A percentile compares a stretch with the other conserved stretches of the same genome.
Evolutionary conservation across 2,888 invertebrate genomes (phyloP).

Genomic region (Dryadula phaetusa): DNA sequence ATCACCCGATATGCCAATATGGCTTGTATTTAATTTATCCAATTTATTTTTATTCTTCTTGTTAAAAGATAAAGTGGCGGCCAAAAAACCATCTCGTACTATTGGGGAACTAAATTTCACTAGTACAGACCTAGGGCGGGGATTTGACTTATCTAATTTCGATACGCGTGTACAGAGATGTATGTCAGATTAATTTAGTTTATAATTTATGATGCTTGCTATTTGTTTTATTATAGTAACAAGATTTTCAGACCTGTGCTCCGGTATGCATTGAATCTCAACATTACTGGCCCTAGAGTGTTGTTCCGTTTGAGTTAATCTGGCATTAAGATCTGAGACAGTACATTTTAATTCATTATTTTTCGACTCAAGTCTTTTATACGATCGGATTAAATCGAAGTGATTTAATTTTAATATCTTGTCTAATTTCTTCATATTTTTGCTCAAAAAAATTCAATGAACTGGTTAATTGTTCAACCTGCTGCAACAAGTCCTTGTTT

Average conservation of each 20-base stretch:
- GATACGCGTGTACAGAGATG: conserved; percentile 42
- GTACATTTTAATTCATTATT: too few relatives aligned
- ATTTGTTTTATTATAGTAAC: conserved; percentile 36
- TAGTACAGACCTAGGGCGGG: conserved; percentile 32
- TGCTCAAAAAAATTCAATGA: conserved; percentile 22
- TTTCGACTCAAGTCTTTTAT: too few relatives aligned
- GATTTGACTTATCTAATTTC: conserved; percentile 39
- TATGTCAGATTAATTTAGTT: conserved; percentile 41
- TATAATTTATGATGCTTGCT: conserved; percentile 35
- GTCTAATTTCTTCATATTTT: conserved; percentile 29
- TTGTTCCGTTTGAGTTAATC: conserved; percentile 43
- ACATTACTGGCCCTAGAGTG: conserved; percentile 43
- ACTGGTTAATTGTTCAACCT: conserved; percentile 15
- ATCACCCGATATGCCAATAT: conserved; percentile 36
- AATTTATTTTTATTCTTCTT: too few relatives aligned
- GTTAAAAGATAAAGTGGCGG: conserved; percentile 10
- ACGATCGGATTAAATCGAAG: neutral
- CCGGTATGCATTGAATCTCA: conserved; percentile 46
- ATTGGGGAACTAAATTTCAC: conserved; percentile 34
- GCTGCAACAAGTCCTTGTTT: too few relatives aligned
- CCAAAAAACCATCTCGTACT: conserved; percentile 26
- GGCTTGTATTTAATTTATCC: too few relatives aligned
- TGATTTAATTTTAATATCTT: too few relatives aligned
- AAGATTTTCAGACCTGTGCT: conserved; percentile 46
- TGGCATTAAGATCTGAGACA: conserved; percentile 29